A percentile compares a stretch with the other conserved stretches of the same genome.
phyloP scores from a whole-genome alignment of 2,113 vertebrate genomes.

The Gulo gulo region DNA sequence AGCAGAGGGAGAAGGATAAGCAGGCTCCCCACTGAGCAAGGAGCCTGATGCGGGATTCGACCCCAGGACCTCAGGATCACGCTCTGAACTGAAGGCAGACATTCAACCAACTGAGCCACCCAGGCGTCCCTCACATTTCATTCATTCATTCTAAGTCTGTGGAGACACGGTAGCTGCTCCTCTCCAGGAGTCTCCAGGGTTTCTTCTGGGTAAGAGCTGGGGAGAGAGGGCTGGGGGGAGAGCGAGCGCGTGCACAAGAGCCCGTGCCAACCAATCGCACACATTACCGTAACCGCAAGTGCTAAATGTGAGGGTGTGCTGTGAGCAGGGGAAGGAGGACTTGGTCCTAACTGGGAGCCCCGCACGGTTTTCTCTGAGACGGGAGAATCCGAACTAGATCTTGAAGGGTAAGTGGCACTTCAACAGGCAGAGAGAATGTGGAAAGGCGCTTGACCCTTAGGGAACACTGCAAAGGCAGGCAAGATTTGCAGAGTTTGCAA shows the following conservation, averaged over 20 bases:
- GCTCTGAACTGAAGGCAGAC: no score
- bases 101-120: no score
- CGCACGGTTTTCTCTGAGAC: neutral
- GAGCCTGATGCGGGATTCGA: no score
- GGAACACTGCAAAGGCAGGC: neutral
- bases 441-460: neutral
- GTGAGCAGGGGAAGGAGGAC: neutral
- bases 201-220: neutral
- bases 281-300: no score
- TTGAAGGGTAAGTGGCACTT: neutral
- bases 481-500: neutral
- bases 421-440: neutral
- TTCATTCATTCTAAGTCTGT: neutral
- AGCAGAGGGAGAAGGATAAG: no score
- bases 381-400: neutral
- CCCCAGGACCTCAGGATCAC: no score
- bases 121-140: neutral
- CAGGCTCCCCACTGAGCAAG: no score
- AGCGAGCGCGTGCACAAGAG: accelerated
- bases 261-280: no score
- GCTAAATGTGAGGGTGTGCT: neutral
- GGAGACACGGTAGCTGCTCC: neutral
- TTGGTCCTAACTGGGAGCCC: neutral
- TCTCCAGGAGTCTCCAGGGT: neutral
- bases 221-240: no score